Base-by-base conservation (phyloP, 2,888 invertebrate species). In the Nasonia oneida region DNA sequence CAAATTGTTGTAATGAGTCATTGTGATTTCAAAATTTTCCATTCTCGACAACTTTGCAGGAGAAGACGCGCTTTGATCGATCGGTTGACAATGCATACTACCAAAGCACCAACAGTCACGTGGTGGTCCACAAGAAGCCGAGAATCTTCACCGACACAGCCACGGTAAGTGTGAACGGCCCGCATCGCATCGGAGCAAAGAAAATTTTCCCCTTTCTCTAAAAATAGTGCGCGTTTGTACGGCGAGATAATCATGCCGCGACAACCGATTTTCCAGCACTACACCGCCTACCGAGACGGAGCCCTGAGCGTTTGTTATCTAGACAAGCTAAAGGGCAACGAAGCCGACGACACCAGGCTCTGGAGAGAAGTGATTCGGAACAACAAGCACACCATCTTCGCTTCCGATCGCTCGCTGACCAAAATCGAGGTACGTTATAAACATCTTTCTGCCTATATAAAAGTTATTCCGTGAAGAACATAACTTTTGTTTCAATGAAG, bases 261-360 rank as follows among this genome's bases (percentile, higher is more conserved):
- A 15, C 4, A 84, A 81, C 12, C 29, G 15, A 47, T 78, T 67
- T 85, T 81, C 6, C 33, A 94, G 94, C 91, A 91, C 84, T 93
- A 93, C 61, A 92, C 92, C 75, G 94, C 94, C 0, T 94, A 94
- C 89, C 94, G 93, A 88, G 93, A 94, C 88, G 91, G 91, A 8
- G 88, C 89, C 15, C 91, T 92, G 79, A 92, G 92, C 39, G 90
- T 91, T 88, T 95, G 94, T 89, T 93, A 94, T 87, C 88, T 95
- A 82, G 94, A 94, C 89, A 92, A 92, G 57, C 88, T 94, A 85
- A 91, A 89, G 53, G 89, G 88, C 37, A 83, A 85, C 18, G 67
- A 87, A 33, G 73, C 79, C 6, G 73, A 50, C n/a, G 81, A 64
- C 15, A 42, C 42, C 10, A 75, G 64, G 18, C 83, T 87, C 42